phyloP scores from a whole-genome alignment of 2,888 invertebrate genomes.

The Pheosia gnoma region DNA sequence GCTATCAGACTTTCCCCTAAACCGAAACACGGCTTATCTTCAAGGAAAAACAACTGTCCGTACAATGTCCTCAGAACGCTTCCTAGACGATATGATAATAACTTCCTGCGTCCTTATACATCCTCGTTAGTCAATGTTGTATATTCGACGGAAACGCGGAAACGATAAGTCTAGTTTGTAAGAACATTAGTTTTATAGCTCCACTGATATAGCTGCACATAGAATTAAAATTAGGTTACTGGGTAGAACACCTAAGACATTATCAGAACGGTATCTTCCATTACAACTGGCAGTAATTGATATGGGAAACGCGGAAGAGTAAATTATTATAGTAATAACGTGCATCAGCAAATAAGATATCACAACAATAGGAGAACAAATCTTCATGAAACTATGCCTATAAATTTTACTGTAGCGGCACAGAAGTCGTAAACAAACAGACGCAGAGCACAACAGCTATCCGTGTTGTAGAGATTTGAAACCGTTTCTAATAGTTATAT shows the following conservation, averaged over 20 bases:
- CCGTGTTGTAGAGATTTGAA: conserved; percentile 31
- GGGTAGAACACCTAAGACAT: conserved; percentile 22
- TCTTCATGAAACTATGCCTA: neutral
- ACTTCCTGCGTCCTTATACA: conserved; percentile 77
- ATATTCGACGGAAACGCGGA: conserved; percentile 63
- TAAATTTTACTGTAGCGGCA: neutral
- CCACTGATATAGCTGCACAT: conserved; percentile 50
- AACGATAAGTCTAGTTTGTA: conserved; percentile 55
- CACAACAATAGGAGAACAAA: neutral
- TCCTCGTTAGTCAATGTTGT: conserved; percentile 72
- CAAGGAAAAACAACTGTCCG: conserved; percentile 30
- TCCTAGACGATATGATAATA: conserved; percentile 80
- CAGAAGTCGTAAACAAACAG: conserved; percentile 1
- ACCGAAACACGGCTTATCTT: conserved; percentile 33
- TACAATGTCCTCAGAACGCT: conserved; percentile 55
- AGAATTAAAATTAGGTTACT: conserved; percentile 67
- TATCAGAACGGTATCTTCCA: conserved; percentile 34
- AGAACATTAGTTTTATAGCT: conserved; percentile 52
- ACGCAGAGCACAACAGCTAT: neutral
- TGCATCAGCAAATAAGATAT: neutral
- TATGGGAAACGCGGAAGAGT: conserved; percentile 3
- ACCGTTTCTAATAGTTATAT: conserved; percentile 77
- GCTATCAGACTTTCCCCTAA: conserved; percentile 28
- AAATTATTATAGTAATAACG: neutral
- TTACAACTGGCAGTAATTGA: conserved; percentile 15